These are phyloP conservation scores for Whitmania pigra DNA, from an alignment of 1,140 invertebrate genomes.

Conservation along the genomic window DNA sequence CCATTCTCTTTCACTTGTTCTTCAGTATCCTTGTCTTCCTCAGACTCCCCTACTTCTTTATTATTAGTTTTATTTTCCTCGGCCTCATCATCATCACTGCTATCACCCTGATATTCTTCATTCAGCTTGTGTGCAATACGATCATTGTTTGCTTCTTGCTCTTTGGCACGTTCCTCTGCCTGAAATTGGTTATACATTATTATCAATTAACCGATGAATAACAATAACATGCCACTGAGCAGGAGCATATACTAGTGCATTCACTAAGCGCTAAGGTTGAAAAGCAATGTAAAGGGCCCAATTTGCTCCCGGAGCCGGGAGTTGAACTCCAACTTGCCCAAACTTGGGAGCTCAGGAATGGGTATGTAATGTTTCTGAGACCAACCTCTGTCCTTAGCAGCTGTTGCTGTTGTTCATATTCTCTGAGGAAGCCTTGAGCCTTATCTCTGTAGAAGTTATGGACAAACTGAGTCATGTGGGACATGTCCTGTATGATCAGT, in stretches of 20 bases:
- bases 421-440: slow-evolving; percentile 46
- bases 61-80: neutral
- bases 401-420: slow-evolving; percentile 23
- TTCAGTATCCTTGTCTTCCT: neutral
- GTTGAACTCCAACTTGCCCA: neutral
- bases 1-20: neutral
- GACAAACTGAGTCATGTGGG: slow-evolving; percentile 81
- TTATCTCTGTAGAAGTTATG: slow-evolving; percentile 73
- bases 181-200: neutral
- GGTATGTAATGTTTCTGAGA: neutral
- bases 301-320: no score
- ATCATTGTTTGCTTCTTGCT: neutral
- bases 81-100: neutral
- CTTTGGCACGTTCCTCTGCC: neutral
- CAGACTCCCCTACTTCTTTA: neutral
- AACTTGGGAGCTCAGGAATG: neutral
- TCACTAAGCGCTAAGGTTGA: neutral
- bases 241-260: neutral
- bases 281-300: no score
- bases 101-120: neutral
- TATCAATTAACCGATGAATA: neutral
- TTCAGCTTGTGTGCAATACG: neutral
- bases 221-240: neutral
- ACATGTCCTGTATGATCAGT: slow-evolving; percentile 66
- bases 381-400: neutral